Conservation (phyloP, 2,113 vertebrate genomes). For the Ailuropoda melanoleuca region DNA sequence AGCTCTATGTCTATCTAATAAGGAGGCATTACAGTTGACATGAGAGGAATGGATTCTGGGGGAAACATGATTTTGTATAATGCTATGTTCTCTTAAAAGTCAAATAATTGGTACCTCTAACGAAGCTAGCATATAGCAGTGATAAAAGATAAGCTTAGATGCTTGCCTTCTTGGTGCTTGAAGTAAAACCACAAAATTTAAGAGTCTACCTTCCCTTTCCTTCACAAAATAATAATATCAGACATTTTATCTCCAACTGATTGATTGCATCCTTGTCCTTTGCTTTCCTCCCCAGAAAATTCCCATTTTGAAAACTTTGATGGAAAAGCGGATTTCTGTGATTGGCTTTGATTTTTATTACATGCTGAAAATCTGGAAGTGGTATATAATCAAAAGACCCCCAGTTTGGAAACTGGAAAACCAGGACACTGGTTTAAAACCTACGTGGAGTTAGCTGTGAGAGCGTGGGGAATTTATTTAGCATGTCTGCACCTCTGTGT, state of each 20-base stretch:
- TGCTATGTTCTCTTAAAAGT: not conserved
- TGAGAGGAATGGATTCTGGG: not conserved
- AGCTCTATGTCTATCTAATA: not conserved
- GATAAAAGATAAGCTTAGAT: not conserved
- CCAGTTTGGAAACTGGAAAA: not conserved
- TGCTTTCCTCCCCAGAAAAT: not conserved
- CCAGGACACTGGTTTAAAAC: not conserved
- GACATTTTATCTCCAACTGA: not conserved
- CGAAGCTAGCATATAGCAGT: not conserved
- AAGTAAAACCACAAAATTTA: not conserved
- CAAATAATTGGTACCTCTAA: not conserved
- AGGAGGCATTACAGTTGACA: not conserved
- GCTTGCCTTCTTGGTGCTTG: not conserved
- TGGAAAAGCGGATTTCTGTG: not conserved
- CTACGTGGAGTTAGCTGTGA: not conserved
- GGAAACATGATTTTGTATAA: not conserved
- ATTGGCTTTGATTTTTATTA: not conserved
- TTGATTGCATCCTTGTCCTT: not conserved
- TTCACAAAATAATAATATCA: not conserved
- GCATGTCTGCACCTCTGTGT: not conserved
- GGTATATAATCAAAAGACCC: not conserved
- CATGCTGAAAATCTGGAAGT: not conserved
- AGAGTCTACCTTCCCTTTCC: not conserved
- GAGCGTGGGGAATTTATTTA: not conserved
- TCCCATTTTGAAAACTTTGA: not conserved